Evolutionary conservation across 2,113 vertebrate genomes (phyloP).

Genomic region (Corapipo altera): DNA sequence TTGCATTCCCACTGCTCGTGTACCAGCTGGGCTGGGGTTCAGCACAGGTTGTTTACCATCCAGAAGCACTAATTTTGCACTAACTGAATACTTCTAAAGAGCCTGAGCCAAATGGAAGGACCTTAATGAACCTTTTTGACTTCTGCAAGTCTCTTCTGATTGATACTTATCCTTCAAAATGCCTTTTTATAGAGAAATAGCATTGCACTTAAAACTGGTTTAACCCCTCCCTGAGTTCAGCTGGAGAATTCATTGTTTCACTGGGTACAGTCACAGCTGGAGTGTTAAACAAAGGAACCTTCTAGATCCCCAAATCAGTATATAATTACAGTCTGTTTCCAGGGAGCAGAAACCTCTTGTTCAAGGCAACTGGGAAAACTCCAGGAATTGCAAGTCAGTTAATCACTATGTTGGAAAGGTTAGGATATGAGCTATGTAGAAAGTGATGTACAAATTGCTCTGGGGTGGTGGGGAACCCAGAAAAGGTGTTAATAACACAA

Average conservation of each 20-base stretch:
- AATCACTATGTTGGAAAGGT: background rate
- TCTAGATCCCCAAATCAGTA: background rate
- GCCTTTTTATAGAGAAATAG: constrained; percentile 9
- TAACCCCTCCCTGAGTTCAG: background rate
- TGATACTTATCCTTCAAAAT: constrained; percentile 47
- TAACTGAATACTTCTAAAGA: constrained; percentile 48
- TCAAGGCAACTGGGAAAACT: background rate
- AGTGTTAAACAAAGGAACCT: background rate
- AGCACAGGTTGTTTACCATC: constrained; percentile 67
- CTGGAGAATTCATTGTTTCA: constrained; percentile 11
- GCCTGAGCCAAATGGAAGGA: constrained; percentile 57
- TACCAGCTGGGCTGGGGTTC: constrained; percentile 63
- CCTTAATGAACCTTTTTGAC: constrained; percentile 64
- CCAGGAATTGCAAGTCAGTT: background rate
- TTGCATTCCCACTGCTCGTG: background rate
- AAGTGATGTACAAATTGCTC: background rate
- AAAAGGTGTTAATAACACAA: background rate
- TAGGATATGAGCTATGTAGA: background rate
- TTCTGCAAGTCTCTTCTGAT: constrained; percentile 34
- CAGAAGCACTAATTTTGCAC: constrained; percentile 59
- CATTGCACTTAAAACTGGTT: background rate
- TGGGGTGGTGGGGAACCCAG: background rate
- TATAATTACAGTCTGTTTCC: background rate
- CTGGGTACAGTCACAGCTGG: constrained; percentile 8
- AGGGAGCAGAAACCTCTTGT: background rate